A percentile compares a stretch with the other conserved stretches of the same genome.
phyloP scores from a whole-genome alignment of 2,797 vertebrate genomes.

The Dipus sagitta region DNA sequence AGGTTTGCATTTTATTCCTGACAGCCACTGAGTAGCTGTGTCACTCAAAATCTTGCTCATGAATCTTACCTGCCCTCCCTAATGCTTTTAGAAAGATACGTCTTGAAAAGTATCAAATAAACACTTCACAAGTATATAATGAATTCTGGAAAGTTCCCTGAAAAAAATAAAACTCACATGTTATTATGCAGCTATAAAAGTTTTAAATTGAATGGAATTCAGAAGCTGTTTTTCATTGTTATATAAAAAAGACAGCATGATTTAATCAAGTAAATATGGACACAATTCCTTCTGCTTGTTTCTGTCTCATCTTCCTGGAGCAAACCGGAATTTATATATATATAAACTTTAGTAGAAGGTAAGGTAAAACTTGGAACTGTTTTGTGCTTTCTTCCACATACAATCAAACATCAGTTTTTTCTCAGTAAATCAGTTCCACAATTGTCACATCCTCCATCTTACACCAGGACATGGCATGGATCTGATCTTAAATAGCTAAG shows the following conservation, averaged over 20 bases:
- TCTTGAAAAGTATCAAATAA: not conserved
- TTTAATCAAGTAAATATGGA: not conserved
- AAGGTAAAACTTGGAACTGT: not conserved
- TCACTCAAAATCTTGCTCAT: not conserved
- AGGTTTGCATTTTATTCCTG: not conserved
- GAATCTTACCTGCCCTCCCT: not conserved
- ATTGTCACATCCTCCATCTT: not conserved
- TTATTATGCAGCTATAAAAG: not conserved
- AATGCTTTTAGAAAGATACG: not conserved
- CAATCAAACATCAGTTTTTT: no score
- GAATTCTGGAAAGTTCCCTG: not conserved
- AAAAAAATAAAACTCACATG: not conserved
- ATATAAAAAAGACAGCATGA: not conserved
- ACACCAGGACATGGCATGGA: not conserved
- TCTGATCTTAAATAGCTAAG: not conserved
- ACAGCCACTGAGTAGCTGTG: not conserved
- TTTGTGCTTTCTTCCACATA: no score
- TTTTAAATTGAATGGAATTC: not conserved
- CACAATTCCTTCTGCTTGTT: not conserved
- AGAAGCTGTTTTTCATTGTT: not conserved
- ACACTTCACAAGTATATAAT: not conserved
- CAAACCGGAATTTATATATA: not conserved
- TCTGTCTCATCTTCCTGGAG: rapidly evolving
- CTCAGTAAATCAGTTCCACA: not conserved
- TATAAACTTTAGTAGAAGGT: not conserved